Percentiles rank a stretch among this genome's conserved stretches.
These are phyloP conservation scores for Daktulosphaira vitifoliae DNA, from an alignment of 1,140 invertebrate species.

Conservation along the genomic window DNA sequence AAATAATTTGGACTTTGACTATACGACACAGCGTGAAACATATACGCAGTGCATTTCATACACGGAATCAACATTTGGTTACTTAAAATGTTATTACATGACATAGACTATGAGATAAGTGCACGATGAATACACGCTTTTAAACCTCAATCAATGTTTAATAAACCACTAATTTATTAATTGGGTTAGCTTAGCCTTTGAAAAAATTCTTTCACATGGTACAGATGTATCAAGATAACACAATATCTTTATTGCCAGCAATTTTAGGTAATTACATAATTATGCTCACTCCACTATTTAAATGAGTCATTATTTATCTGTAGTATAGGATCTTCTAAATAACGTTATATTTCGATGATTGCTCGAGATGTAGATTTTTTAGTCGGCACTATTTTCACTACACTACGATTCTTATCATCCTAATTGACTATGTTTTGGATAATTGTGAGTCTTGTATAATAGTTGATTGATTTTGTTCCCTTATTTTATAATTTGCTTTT, in stretches of 20 bases:
- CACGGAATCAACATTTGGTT: too few species aligned
- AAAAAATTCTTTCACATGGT: not conserved
- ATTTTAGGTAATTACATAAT: not conserved
- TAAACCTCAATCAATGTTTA: too few species aligned
- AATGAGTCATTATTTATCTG: slow-evolving; percentile 35
- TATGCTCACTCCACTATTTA: not conserved
- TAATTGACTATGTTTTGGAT: not conserved
- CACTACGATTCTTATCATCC: not conserved
- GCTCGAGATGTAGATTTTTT: not conserved
- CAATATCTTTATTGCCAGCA: not conserved
- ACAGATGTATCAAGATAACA: slow-evolving; percentile 8
- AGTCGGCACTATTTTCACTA: not conserved
- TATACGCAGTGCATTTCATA: too few species aligned
- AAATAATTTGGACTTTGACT: too few species aligned
- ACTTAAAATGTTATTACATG: not conserved
- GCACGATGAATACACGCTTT: too few species aligned
- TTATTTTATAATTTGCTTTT: too few species aligned
- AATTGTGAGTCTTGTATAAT: too few species aligned
- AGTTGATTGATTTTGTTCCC: too few species aligned
- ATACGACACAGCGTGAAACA: too few species aligned
- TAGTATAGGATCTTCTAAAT: slow-evolving; percentile 35
- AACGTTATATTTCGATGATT: slow-evolving; percentile 35
- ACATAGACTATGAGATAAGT: not conserved
- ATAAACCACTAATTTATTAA: too few species aligned
- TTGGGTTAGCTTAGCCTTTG: not conserved